Percentiles rank a stretch among this genome's conserved stretches.
Evolutionary conservation across 2,113 vertebrate species (phyloP).

Genomic region (Edolisoma coerulescens): DNA sequence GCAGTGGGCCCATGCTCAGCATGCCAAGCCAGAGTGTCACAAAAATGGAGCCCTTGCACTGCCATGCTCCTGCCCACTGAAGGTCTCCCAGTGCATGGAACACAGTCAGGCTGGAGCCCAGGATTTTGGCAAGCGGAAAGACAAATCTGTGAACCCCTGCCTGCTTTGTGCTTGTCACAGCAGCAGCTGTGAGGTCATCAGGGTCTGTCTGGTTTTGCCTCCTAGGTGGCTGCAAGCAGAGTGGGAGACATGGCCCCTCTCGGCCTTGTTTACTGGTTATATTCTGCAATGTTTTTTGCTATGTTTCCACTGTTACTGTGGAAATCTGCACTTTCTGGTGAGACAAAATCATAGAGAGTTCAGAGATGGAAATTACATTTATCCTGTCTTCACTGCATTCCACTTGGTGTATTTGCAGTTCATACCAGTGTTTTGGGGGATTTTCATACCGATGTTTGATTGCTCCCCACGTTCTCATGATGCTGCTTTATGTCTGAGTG

Average conservation of each 20-base stretch:
- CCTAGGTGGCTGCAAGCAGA: background rate
- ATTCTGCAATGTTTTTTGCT: background rate
- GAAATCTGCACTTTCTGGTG: background rate
- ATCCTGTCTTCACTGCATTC: background rate
- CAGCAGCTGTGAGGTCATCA: background rate
- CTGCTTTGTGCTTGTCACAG: background rate
- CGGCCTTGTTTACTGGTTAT: background rate
- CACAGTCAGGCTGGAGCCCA: accelerated
- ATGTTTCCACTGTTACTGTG: background rate
- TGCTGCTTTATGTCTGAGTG: background rate
- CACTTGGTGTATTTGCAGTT: background rate
- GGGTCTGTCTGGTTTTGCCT: background rate
- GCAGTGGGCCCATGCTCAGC: background rate
- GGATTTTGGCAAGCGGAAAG: background rate
- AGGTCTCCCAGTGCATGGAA: background rate
- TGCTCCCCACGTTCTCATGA: background rate
- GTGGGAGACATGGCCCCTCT: background rate
- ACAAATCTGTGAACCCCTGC: background rate
- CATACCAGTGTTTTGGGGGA: background rate
- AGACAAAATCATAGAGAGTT: background rate
- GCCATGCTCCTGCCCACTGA: background rate
- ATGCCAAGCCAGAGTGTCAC: background rate
- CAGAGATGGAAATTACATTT: background rate
- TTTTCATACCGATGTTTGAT: background rate
- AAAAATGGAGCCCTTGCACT: background rate